A percentile compares a stretch with the other conserved stretches of the same genome.
Conservation (phyloP, 2,797 vertebrate species). For the Scleropages formosus region DNA sequence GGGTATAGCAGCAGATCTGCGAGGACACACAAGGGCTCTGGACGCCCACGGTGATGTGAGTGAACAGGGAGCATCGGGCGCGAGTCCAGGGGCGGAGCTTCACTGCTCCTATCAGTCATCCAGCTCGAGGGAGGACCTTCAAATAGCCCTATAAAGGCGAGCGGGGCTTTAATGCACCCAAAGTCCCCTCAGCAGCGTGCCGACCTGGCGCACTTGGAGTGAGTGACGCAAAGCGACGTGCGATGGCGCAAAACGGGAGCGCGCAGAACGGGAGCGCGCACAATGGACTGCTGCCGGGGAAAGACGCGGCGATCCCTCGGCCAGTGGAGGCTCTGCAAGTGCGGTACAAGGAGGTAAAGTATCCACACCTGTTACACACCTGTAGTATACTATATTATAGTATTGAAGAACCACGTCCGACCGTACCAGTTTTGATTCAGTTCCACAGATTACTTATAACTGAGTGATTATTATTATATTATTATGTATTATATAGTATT, state of each 20-base stretch:
- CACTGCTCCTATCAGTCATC: constrained; percentile 27
- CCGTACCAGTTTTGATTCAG: too few relatives aligned
- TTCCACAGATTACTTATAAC: too few relatives aligned
- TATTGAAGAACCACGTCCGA: too few relatives aligned
- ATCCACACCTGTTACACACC: too few relatives aligned
- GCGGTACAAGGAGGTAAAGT: constrained; percentile 81
- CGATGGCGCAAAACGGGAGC: constrained; percentile 76
- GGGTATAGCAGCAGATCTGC: too few relatives aligned
- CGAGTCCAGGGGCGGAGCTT: constrained; percentile 53
- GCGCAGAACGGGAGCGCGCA: constrained; percentile 77
- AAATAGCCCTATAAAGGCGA: constrained; percentile 54
- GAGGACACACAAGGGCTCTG: neutral
- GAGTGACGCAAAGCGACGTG: constrained; percentile 6
- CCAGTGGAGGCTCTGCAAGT: constrained; percentile 73
- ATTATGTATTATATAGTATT: too few relatives aligned
- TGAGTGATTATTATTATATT: too few relatives aligned
- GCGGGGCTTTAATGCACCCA: constrained; percentile 32
- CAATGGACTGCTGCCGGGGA: constrained; percentile 70
- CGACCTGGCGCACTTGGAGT: constrained; percentile 25
- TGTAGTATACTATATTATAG: too few relatives aligned
- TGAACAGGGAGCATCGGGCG: constrained; percentile 26
- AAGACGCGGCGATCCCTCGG: constrained; percentile 62
- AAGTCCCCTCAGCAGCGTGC: constrained; percentile 39
- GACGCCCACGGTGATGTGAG: constrained; percentile 10
- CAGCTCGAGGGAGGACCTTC: constrained; percentile 53